Evolutionary conservation across 2,888 invertebrate species (phyloP), one percentile per base, ranked within the genome.

Genomic region (Nephrotoma flavescens): DNA sequence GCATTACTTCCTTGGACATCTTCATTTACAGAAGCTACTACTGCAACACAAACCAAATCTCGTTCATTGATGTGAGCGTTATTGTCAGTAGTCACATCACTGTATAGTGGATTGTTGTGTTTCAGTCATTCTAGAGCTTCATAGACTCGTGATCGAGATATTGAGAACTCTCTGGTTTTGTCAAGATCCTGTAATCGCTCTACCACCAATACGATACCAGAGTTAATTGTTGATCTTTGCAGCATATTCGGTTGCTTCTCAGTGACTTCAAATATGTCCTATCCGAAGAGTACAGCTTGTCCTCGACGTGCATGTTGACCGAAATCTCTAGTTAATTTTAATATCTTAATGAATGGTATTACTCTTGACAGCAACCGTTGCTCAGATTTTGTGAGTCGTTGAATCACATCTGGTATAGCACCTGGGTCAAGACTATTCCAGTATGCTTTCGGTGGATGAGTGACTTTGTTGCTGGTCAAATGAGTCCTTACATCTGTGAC

Each of bases 211-310:
- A 44, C 83, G 7, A 31, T 19, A 52, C 86, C 6, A n/a, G 0
- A n/a, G n/a, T n/a, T n/a, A n/a, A n/a, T 47, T 2, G 41, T 57
- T 2, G 86, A n/a, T 87, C 87, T 42, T 7, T 87, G 87, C 2
- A 87, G 41, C 41, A 86, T 83, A 0, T 86, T 42, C 2, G 87
- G 47, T 6, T 86, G 86, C 11, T 85, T 87, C 83, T 87, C 87
- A 41, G 11, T 87, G 12, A 87, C 52, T 86, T 88, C 87, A 47
- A 88, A 87, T 12, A 87, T 86, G 86, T 88, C 87, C n/a, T 86
- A 87, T n/a, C 87, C 88, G 52, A 87, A 88, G n/a, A 88, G 57
- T 7, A 88, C 87, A n/a, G 88, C 88, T 86, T 88, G 88, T 1
- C 88, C 87, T 42, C 86, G 45, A 44, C 87, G 87, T 42, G 87